These are phyloP conservation scores for Poecile montanus DNA, from an alignment of 2,797 vertebrate species.

Conservation along the genomic window DNA sequence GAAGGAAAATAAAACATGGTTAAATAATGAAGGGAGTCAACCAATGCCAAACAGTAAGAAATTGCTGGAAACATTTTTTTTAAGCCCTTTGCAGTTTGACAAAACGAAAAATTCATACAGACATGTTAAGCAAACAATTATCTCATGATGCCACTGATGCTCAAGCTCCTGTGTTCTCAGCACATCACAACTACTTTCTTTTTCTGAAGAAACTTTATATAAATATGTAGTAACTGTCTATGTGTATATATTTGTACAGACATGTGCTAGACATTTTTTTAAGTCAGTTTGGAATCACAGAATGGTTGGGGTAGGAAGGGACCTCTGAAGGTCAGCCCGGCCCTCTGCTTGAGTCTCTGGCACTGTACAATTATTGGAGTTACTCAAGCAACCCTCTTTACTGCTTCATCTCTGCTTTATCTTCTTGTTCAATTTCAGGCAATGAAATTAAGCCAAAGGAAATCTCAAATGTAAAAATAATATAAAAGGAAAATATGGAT, in stretches of 20 bases:
- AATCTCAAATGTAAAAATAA: not conserved
- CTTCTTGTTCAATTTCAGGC: not conserved
- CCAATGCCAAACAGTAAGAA: not conserved
- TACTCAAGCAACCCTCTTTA: not conserved
- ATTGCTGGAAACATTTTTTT: not conserved
- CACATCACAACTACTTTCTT: not conserved
- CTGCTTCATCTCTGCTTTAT: not conserved
- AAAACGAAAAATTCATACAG: not conserved
- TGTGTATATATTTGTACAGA: not conserved
- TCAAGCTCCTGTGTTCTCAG: not conserved
- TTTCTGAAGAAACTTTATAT: not conserved
- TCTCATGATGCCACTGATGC: not conserved
- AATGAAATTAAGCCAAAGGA: not conserved
- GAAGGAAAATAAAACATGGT: constrained; percentile 64
- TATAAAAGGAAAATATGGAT: not conserved
- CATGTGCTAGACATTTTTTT: not conserved
- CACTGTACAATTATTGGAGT: not conserved
- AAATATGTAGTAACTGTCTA: not conserved
- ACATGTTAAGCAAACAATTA: not conserved
- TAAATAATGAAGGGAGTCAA: not conserved
- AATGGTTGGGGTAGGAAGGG: not conserved
- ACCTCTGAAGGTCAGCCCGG: not conserved
- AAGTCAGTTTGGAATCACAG: not conserved
- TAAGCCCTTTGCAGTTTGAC: not conserved
- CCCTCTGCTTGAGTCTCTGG: not conserved